Evolutionary conservation across 1,140 invertebrate genomes (phyloP), one percentile per base, ranked within the genome.

Genomic region (Calephelis nemesis): DNA sequence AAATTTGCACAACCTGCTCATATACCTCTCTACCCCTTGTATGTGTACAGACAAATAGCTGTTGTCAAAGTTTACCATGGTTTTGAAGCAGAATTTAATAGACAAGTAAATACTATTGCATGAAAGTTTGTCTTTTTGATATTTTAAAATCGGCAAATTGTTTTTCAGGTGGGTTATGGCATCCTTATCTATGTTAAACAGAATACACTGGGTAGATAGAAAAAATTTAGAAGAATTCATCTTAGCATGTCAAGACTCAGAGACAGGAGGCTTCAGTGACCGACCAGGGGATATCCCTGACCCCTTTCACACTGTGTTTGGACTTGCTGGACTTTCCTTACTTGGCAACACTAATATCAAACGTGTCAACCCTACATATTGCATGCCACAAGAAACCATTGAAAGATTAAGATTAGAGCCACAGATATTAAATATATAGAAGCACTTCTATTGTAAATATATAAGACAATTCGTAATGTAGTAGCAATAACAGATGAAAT

Each of bases 301-400:
- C 93, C 98, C 99, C 64, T 99, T 99, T 89, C 99, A 99, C 84
- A 99, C 99, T 2, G 92, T 99, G 7, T 99, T 99, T 92, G 99
- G 98, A 7, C 88, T 99, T 19, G 96, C 98, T 13, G 99, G 98
- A 0, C 93, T 99, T 0, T 99, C 98, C 0, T 90, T 99, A 47
- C 88, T 99, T 47, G 97, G 96, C 7, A 90, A 95, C 63, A 90
- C 92, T 62, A 88, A 90, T 19, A 91, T 98, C 0, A 96, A 97
- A 92, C 81, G 93, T 67, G 95, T 99, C 4, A 98, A 99, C 93
- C 97, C 98, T 0, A 98, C 98, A 9, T 98, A 98, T 77, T 99
- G 99, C 90, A 98, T 99, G 97, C 97, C 98, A 47, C 95, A 98
- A 88, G 93, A 96, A 84, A 94, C 97, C 11, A 96, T 98, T 67